Conservation (phyloP, 2,888 invertebrate genomes). For the Punctoribates punctum region DNA sequence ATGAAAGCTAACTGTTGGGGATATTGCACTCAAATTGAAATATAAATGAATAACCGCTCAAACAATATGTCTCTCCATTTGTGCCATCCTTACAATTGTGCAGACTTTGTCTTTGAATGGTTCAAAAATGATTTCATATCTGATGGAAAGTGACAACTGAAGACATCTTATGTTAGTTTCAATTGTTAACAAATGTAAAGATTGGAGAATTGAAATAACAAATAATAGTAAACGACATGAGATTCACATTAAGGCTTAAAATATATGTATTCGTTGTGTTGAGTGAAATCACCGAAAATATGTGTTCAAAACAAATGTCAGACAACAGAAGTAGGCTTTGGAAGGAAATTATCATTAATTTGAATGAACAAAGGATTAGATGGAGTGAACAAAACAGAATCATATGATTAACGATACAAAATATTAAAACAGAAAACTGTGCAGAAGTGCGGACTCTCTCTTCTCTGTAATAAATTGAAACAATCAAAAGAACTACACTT, state of each 20-base stretch:
- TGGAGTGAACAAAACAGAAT: not conserved
- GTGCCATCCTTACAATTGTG: too few species aligned
- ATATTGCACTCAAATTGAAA: constrained; percentile 2
- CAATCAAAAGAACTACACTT: not conserved
- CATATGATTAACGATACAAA: constrained; percentile 7
- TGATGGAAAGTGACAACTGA: too few species aligned
- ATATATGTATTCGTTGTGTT: too few species aligned
- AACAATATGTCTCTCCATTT: too few species aligned
- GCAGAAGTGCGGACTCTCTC: not conserved
- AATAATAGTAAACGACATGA: too few species aligned
- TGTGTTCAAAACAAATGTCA: not conserved
- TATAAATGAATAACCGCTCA: constrained; percentile 5
- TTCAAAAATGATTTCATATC: too few species aligned
- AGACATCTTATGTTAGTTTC: too few species aligned
- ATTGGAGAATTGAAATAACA: too few species aligned
- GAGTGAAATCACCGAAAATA: not conserved
- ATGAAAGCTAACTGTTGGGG: not conserved
- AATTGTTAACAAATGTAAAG: too few species aligned
- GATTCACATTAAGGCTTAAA: not conserved
- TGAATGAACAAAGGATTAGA: not conserved
- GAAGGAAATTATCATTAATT: not conserved
- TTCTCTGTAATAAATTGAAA: constrained; percentile 24
- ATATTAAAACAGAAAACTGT: constrained; percentile 20
- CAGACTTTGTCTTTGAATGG: too few species aligned
- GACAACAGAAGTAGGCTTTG: not conserved